Evolutionary conservation across 2,888 invertebrate species (phyloP), one percentile per base, ranked within the genome.

Genomic region (Latrodectus elegans): DNA sequence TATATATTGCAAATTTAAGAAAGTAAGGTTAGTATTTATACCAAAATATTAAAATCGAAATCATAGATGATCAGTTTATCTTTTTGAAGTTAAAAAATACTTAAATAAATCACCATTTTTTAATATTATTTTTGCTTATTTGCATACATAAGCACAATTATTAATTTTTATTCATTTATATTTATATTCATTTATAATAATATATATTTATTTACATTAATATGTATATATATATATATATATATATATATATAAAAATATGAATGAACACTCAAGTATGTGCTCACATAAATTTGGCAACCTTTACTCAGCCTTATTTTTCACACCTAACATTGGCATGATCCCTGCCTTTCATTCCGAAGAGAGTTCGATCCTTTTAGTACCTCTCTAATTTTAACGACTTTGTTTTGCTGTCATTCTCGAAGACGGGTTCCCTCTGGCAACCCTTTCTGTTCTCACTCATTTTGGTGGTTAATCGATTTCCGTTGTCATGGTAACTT

Each of bases 401-500:
- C 26, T 55, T 55, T 72, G 55, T 22, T 71, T 22, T 76, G 14
- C 15, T 65, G 71, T 79, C 68, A 80, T 65, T 11, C 17, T 76
- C 53, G 71, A 72, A 49, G 49, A 65, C 64, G 75, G 15, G 17
- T 64, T 55, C 49, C 38, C 14, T 79, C 49, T 49, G 22, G 64
- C 38, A 22, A 49, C 60, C 82, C 17, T 73, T 73, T 49, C 53
- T 51, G 53, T 52, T 49, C 73, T 68, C 55, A 55, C 82, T 75
- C 74, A 75, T 82, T 74, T 73, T 76, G 26, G 72, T 70, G 71
- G 86, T 81, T 86, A 81, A 86, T 86, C 86, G 86, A 86, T 86
- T 76, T 76, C 26, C 65, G 86, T 86, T 72, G 76, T 64, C 86
- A 86, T 86, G 76, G 81, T 55, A 86, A 86, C 86, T 76, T 76